phyloP scores from a whole-genome alignment of 2,797 vertebrate species.

The Gymnothorax javanicus region DNA sequence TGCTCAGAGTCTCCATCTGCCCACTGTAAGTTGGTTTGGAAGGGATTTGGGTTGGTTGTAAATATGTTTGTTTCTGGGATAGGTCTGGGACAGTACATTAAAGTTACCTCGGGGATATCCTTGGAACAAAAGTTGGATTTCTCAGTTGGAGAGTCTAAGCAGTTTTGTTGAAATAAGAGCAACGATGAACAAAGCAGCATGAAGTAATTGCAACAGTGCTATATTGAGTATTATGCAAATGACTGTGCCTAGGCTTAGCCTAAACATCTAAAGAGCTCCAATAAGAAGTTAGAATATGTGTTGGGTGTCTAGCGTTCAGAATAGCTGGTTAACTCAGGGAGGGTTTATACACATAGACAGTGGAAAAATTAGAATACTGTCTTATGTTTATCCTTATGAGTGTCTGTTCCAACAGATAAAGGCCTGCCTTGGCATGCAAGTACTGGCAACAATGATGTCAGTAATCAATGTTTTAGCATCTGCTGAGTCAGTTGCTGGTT shows the following conservation, averaged over 20 bases:
- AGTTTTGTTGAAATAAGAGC: neutral
- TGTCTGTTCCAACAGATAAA: conserved; percentile 54
- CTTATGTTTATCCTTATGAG: neutral
- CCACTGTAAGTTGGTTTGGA: conserved; percentile 56
- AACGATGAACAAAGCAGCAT: neutral
- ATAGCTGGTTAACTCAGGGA: neutral
- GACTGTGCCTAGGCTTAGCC: neutral
- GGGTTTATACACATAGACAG: neutral
- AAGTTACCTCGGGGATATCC: neutral
- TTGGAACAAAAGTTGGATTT: neutral
- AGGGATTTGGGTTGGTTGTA: neutral
- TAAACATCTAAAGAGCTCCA: neutral
- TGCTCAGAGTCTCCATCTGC: conserved; percentile 64
- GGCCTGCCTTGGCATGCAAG: conserved; percentile 64
- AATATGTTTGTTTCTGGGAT: neutral
- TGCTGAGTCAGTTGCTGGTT: rapidly evolving
- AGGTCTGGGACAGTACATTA: neutral
- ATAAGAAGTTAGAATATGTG: neutral
- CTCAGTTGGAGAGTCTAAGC: neutral
- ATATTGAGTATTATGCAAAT: neutral
- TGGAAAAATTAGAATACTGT: neutral
- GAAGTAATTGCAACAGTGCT: neutral
- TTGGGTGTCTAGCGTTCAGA: neutral
- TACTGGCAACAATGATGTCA: conserved; percentile 47
- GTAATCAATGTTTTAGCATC: conserved; percentile 40